Evolutionary conservation across 2,888 invertebrate genomes (phyloP).

Genomic region (Orthosia incerta): DNA sequence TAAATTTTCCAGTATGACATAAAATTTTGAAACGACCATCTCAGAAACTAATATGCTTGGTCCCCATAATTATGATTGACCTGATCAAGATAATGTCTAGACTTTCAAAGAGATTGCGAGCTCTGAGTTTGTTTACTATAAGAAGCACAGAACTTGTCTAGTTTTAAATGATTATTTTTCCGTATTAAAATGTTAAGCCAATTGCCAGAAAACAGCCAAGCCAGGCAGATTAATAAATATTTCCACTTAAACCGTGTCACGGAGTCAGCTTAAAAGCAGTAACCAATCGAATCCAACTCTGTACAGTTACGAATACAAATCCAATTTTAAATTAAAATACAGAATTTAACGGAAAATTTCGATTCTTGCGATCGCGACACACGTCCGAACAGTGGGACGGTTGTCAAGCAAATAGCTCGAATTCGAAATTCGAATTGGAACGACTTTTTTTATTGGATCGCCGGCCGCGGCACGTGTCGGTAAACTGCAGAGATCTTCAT

Average conservation of each 20-base stretch:
- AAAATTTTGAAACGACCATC: too few species aligned
- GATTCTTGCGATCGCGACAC: constrained; percentile 49
- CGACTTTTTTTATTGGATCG: constrained; percentile 59
- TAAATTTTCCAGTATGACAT: too few species aligned
- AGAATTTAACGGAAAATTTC: constrained; percentile 39
- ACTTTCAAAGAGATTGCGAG: background rate
- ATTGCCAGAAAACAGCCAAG: background rate
- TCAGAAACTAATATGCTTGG: too few species aligned
- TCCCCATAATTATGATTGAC: too few species aligned
- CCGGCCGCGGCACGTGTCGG: constrained; percentile 27
- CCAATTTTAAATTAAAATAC: constrained; percentile 47
- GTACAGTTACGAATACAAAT: constrained; percentile 32
- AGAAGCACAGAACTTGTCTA: background rate
- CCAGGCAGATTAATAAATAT: background rate
- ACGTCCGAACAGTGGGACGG: constrained; percentile 66
- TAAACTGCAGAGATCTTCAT: constrained; percentile 56
- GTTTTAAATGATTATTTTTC: background rate
- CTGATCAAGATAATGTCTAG: background rate
- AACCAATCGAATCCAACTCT: constrained; percentile 10
- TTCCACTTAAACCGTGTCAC: background rate
- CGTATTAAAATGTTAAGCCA: background rate
- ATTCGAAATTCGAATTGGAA: constrained; percentile 67
- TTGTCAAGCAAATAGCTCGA: constrained; percentile 65
- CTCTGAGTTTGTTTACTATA: background rate
- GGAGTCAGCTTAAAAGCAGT: background rate